A percentile compares a stretch with the other conserved stretches of the same genome.
Evolutionary conservation across 2,888 invertebrate species (phyloP).

Genomic region (Folsomia manolachei): DNA sequence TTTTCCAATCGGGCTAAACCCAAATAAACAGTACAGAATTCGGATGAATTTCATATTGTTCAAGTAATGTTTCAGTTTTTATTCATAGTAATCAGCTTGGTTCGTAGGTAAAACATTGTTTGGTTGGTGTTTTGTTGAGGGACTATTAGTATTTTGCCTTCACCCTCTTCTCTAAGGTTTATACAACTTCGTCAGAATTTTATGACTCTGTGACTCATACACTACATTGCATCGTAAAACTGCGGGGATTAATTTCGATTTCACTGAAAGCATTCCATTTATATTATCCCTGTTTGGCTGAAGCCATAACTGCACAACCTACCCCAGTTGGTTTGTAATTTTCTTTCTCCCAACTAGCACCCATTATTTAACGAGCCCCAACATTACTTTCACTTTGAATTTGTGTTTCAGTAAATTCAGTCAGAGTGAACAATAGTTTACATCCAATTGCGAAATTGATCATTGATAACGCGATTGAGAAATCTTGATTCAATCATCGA

Average conservation of each 20-base stretch:
- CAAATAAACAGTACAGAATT: too few species aligned
- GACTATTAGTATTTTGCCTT: too few species aligned
- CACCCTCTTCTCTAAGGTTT: not conserved
- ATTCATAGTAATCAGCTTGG: too few species aligned
- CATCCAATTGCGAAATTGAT: not conserved
- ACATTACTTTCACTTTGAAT: not conserved
- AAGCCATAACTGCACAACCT: not conserved
- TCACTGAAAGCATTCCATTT: conserved; percentile 5
- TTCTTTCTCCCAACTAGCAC: not conserved
- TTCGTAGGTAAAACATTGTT: too few species aligned
- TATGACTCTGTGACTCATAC: conserved; percentile 30
- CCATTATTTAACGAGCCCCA: not conserved
- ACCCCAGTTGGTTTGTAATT: too few species aligned
- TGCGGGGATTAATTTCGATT: conserved; percentile 21
- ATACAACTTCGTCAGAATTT: conserved; percentile 15
- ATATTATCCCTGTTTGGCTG: not conserved
- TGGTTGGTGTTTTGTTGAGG: too few species aligned
- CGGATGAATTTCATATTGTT: too few species aligned
- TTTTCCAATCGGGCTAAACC: too few species aligned
- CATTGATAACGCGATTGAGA: not conserved
- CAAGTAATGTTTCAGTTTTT: too few species aligned
- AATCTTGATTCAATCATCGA: not conserved
- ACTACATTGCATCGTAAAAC: conserved; percentile 20
- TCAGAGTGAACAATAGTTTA: too few species aligned
- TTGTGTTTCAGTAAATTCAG: too few species aligned